These are phyloP conservation scores for Thamnophis sirtalis DNA, from an alignment of 2,113 vertebrate species.

Conservation along the genomic window DNA sequence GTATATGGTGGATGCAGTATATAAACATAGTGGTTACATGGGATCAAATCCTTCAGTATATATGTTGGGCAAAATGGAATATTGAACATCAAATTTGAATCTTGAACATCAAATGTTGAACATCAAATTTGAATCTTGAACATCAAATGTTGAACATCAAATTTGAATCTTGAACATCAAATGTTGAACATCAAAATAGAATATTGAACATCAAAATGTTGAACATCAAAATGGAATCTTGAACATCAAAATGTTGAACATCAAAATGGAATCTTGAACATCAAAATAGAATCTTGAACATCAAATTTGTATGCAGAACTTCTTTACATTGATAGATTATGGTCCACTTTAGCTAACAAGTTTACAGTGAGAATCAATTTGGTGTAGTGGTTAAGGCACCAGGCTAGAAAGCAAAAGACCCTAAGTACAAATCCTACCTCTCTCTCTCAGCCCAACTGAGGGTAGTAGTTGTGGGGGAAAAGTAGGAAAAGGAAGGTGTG, in stretches of 20 bases:
- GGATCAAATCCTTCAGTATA: neutral
- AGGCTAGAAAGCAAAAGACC: neutral
- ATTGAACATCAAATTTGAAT: too few species aligned
- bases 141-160: too few species aligned
- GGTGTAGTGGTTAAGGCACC: neutral
- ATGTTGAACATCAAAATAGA: too few species aligned
- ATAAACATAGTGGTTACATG: neutral
- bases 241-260: too few species aligned
- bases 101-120: too few species aligned
- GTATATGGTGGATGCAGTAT: neutral
- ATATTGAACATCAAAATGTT: too few species aligned
- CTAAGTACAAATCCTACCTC: neutral
- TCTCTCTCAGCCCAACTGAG: neutral
- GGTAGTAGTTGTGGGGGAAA: neutral
- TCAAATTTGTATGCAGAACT: neutral
- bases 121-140: too few species aligned
- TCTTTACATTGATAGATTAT: neutral
- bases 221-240: too few species aligned
- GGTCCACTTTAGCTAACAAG: neutral
- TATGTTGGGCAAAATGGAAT: neutral
- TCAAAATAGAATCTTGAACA: too few species aligned
- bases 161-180: too few species aligned
- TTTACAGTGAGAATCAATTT: neutral
- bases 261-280: too few species aligned
- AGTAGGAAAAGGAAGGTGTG: neutral